Evolutionary conservation across 2,888 invertebrate genomes (phyloP), one percentile per base, ranked within the genome.

Genomic region (Flabesymbios commensalis): DNA sequence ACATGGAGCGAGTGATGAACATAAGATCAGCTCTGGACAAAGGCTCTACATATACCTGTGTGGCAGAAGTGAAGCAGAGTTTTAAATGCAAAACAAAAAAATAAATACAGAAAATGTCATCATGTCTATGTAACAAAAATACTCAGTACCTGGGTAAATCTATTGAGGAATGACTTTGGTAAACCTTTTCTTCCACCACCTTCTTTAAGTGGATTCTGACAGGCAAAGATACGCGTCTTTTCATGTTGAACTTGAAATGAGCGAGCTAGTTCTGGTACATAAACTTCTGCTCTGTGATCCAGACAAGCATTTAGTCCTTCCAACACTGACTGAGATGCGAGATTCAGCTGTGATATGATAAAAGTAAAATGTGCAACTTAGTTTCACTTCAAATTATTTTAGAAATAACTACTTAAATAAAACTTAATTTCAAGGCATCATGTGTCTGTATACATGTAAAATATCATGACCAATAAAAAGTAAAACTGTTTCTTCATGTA

Each of bases 231-330:
- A 71, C 91, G 88, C 0, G 96, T 96, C 71, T 88, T 87, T 64
- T 83, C 76, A 87, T 89, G 76, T 58, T 82, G 74, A 0, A 97
- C 88, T 64, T 87, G 85, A 78, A 98, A 98, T 0, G 90, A 90
- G 81, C 88, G 89, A 51, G 91, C 92, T 14, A 99, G 85, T 84
- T 99, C 99, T 0, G 99, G 95, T 60, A 99, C 91, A 78, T 88
- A 99, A 26, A 99, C 89, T 84, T 96, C 94, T 0, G 94, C 94
- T 74, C 99, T 87, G 80, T 99, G 99, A 86, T 99, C 99, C 59
- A 99, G 87, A 76, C 98, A 97, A 0, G 99, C 98, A 80, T 99
- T 99, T 2, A 99, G 86, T 31, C 98, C 99, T 86, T 99, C 99
- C 17, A 99, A 85, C 0, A 99, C 98, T 0, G 97, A 93, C 81